Conservation (phyloP, 1,140 invertebrate species). For the Whitmania pigra region DNA sequence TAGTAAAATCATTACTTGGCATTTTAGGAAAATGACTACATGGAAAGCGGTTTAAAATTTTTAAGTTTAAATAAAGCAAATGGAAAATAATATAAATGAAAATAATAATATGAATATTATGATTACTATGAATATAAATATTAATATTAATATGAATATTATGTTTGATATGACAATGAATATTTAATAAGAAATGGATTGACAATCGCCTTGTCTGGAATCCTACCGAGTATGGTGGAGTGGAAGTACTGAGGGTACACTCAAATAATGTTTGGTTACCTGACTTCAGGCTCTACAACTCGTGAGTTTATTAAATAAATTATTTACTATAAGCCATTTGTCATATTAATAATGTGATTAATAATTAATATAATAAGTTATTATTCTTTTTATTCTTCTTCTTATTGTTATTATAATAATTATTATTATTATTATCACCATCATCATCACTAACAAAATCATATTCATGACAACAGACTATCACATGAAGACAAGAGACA, state of each 20-base stretch:
- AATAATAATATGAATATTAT: too few species aligned
- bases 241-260: not conserved
- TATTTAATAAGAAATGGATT: not conserved
- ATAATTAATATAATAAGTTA: too few species aligned
- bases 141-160: not conserved
- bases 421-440: not conserved
- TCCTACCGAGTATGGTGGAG: not conserved
- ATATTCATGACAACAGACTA: too few species aligned
- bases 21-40: too few species aligned
- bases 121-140: not conserved
- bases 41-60: too few species aligned
- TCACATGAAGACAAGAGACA: not conserved
- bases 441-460: too few species aligned
- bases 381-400: too few species aligned
- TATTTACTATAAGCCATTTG: too few species aligned
- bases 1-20: too few species aligned
- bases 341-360: too few species aligned
- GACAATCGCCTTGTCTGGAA: conserved; percentile 11
- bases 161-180: not conserved
- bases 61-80: not conserved
- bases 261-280: not conserved
- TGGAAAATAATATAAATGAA: too few species aligned
- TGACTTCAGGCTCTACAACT: not conserved
- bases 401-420: too few species aligned
- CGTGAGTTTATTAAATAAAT: not conserved